phyloP scores from a whole-genome alignment of 2,888 invertebrate species.

The Leucophenga maculata region DNA sequence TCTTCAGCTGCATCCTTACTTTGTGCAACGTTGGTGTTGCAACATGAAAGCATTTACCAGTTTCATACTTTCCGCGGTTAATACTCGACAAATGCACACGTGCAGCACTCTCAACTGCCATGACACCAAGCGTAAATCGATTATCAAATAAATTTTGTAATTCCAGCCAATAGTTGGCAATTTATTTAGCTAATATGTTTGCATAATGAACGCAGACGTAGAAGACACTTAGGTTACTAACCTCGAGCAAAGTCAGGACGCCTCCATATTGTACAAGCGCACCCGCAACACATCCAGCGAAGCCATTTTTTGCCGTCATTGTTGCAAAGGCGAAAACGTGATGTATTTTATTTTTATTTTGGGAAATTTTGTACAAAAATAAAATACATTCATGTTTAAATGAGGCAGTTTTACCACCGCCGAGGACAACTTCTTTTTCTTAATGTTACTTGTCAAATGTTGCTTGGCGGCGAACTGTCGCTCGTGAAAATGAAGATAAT shows the following conservation, averaged over 20 bases:
- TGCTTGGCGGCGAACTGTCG: constrained; percentile 11
- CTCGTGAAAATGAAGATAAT: background rate
- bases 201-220: constrained; percentile 30
- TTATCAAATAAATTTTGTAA: constrained; percentile 20
- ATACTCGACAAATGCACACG: background rate
- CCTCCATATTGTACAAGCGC: background rate
- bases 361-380: constrained; percentile 13
- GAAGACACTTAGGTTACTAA: constrained; percentile 1
- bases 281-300: background rate
- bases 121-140: constrained; percentile 2
- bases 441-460: background rate
- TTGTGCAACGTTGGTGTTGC: background rate
- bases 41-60: too few species aligned
- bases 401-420: constrained; percentile 13
- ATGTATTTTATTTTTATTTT: background rate
- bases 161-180: constrained; percentile 31
- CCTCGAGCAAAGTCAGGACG: constrained; percentile 1
- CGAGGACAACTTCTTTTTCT: constrained; percentile 4
- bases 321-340: constrained; percentile 15
- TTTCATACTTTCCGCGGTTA: background rate
- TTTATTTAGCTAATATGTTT: constrained; percentile 26
- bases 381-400: constrained; percentile 3
- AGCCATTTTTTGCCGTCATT: background rate
- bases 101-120: background rate
- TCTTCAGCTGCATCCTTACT: constrained; percentile 15